Evolutionary conservation across 2,888 invertebrate genomes (phyloP).

Genomic region (Osedax fenrisi): DNA sequence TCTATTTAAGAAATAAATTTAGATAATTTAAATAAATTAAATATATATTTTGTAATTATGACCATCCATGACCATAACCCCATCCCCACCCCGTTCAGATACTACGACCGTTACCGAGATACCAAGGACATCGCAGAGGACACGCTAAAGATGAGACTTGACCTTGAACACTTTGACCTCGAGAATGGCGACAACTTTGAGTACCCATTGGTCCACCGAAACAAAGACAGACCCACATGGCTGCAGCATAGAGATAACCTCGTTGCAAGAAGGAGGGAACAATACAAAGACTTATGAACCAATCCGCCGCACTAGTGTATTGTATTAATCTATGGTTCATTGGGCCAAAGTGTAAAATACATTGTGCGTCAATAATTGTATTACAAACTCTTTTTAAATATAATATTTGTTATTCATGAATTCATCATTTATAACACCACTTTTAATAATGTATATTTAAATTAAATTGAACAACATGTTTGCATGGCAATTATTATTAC

Average conservation of each 20-base stretch:
- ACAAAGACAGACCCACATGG: slow-evolving; percentile 41
- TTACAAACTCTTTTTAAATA: too few species aligned
- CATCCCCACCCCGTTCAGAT: slow-evolving; percentile 51
- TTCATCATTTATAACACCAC: too few species aligned
- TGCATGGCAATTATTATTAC: too few species aligned
- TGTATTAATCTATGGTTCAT: too few species aligned
- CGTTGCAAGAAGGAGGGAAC: slow-evolving; percentile 34
- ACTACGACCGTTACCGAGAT: slow-evolving; percentile 84
- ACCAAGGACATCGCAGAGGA: slow-evolving; percentile 79
- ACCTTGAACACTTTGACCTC: slow-evolving; percentile 66
- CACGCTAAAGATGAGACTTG: slow-evolving; percentile 67
- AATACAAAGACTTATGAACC: slow-evolving; percentile 35
- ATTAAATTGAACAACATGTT: too few species aligned
- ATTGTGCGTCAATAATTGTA: too few species aligned
- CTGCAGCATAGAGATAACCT: slow-evolving; percentile 36
- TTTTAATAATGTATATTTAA: too few species aligned
- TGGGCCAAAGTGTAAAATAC: too few species aligned
- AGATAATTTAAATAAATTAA: too few species aligned
- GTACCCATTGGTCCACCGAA: slow-evolving; percentile 40
- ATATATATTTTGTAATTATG: background rate
- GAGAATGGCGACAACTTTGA: slow-evolving; percentile 35
- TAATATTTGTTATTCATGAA: too few species aligned
- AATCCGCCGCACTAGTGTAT: too few species aligned
- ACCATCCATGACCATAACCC: background rate
- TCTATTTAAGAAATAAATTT: too few species aligned